A percentile compares a stretch with the other conserved stretches of the same genome.
Conservation (phyloP, 2,888 invertebrate genomes). For the Hemithea aestivaria region DNA sequence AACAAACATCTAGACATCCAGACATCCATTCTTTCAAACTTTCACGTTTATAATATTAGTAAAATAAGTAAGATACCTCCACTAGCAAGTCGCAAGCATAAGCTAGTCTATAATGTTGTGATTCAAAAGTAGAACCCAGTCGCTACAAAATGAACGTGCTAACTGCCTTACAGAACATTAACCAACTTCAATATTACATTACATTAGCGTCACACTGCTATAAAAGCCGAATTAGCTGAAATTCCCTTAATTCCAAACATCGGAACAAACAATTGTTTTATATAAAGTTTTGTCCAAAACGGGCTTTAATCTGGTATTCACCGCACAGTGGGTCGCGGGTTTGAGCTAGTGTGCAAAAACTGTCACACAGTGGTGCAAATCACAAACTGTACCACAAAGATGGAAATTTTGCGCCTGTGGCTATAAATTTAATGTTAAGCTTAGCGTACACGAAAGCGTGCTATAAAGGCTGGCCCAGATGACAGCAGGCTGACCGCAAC, state of each 20-base stretch:
- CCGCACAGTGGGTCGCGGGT: conserved; percentile 26
- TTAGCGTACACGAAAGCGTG: too few species aligned
- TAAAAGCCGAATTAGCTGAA: conserved; percentile 31
- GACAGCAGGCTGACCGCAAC: too few species aligned
- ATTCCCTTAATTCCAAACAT: conserved; percentile 30
- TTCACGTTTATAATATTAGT: too few species aligned
- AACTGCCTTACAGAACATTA: conserved; percentile 9
- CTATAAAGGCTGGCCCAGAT: too few species aligned
- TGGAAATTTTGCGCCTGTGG: conserved; percentile 41
- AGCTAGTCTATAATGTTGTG: too few species aligned
- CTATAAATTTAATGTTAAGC: conserved; percentile 56
- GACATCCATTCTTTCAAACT: too few species aligned
- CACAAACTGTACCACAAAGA: conserved; percentile 42
- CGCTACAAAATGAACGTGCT: conserved; percentile 7
- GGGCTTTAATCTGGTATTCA: conserved; percentile 38
- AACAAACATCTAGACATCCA: too few species aligned
- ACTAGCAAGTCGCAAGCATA: too few species aligned
- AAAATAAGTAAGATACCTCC: too few species aligned
- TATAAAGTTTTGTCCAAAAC: conserved; percentile 33
- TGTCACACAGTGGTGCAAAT: conserved; percentile 35
- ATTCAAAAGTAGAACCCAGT: conserved; percentile 1
- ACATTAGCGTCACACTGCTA: conserved; percentile 20
- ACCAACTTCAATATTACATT: conserved; percentile 17
- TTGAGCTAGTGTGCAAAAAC: conserved; percentile 37
- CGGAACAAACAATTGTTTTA: conserved; percentile 38